Base-by-base conservation (phyloP, 2,888 invertebrate species). In the Thymelicus acteon region DNA sequence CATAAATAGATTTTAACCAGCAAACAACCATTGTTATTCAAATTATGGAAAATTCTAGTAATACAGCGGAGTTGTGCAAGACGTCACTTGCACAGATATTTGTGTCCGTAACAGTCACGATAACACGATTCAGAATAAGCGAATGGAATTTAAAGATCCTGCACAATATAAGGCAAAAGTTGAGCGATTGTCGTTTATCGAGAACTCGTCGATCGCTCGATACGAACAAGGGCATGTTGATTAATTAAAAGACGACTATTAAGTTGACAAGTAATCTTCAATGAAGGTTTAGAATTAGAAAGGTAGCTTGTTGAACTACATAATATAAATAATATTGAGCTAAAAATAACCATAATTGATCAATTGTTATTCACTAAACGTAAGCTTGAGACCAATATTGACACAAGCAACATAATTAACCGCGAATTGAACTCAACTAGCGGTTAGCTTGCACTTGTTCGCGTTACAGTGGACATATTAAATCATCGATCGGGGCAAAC, bases 81-180 rank as follows among this genome's bases (percentile, higher is more conserved):
- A 66, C 48, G 57, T 73, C 64, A 75, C 67, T 66, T 58, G 72
- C 60, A 63, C 47, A 68, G 48, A 58, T 60, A 71, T 71, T 66
- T 71, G 71, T 61, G 54, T 48, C 60, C 65, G 66, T 71, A 72
- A 76, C 70, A 76, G 75, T 77, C 76, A 75, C 76, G 75, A 76
- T 78, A 74, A 77, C 76, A 75, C 76, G 75, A 76, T 77, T 75
- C 73, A 73, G 73, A 74, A 62, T 72, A 75, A 72, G 70, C 69
- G 74, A 74, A 75, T 73, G 75, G 72, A 75, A 77, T 73, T 72
- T 67, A 67, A 67, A 72, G 70, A 71, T 66, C 71, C 57, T 40
- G 15, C 47, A 71, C 61, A 66, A 54, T 71, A 73, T 69, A 71
- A 74, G 71, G 71, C 71, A 71, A 66, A 71, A 61, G 71, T 65